phyloP scores from a whole-genome alignment of 2,113 vertebrate species.

The Psettodes erumei region DNA sequence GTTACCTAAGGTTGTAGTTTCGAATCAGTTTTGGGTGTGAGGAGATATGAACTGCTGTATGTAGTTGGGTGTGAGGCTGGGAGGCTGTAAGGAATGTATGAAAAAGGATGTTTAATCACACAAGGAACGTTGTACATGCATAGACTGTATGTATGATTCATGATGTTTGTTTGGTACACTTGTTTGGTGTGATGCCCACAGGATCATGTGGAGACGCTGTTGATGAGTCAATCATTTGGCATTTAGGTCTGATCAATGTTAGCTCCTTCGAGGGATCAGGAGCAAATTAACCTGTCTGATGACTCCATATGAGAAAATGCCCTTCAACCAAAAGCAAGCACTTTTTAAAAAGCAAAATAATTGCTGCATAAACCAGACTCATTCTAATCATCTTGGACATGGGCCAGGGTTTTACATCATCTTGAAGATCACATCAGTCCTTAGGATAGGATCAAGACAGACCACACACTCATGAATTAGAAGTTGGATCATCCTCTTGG shows the following conservation, averaged over 20 bases:
- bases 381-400: conserved; percentile 26
- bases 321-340: conserved; percentile 54
- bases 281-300: conserved; percentile 54
- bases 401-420: conserved; percentile 22
- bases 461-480: conserved; percentile 34
- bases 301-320: conserved; percentile 46
- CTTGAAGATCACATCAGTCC: conserved; percentile 57
- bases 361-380: conserved; percentile 1
- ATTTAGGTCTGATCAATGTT: conserved; percentile 56
- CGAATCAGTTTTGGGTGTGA: neutral
- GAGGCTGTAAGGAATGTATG: neutral
- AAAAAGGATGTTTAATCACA: conserved; percentile 1
- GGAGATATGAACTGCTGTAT: neutral
- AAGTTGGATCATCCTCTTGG: conserved; percentile 38
- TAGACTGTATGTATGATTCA: conserved; percentile 34
- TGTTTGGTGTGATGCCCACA: conserved; percentile 28
- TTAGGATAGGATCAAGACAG: conserved; percentile 26
- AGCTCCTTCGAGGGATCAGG: conserved; percentile 32
- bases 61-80: neutral
- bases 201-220: conserved; percentile 16
- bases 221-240: conserved; percentile 61
- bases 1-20: neutral
- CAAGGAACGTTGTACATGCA: neutral
- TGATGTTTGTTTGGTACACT: conserved; percentile 2
- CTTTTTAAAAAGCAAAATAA: conserved; percentile 46